These are phyloP conservation scores for Zaprionus inermis DNA, from an alignment of 1,140 invertebrate species.

Conservation along the genomic window DNA sequence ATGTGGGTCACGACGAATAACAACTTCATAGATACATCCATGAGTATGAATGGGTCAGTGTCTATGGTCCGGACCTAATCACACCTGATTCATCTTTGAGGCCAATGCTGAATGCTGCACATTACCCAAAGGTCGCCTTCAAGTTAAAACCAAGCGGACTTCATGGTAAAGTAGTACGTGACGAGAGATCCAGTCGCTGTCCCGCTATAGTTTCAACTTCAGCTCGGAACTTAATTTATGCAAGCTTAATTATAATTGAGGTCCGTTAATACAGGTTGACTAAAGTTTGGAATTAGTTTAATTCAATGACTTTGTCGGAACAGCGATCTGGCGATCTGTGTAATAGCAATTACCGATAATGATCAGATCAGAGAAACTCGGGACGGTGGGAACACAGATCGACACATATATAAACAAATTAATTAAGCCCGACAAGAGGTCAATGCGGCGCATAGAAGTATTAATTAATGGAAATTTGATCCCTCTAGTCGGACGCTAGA, in stretches of 20 bases:
- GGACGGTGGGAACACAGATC: background rate
- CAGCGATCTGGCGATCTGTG: constrained; percentile 22
- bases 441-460: background rate
- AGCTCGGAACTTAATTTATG: constrained; percentile 73
- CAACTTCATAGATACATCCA: constrained; percentile 1
- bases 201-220: constrained; percentile 9
- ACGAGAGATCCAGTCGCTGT: constrained; percentile 46
- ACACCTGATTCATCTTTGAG: constrained; percentile 51
- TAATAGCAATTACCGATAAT: constrained; percentile 41
- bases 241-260: constrained; percentile 72
- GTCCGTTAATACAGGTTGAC: constrained; percentile 57
- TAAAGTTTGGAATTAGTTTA: constrained; percentile 57
- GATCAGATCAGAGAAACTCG: background rate
- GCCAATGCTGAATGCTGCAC: constrained; percentile 33
- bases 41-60: constrained; percentile 6
- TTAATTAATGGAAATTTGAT: constrained; percentile 1
- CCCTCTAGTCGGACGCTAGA: background rate
- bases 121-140: constrained; percentile 41
- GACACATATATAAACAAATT: constrained; percentile 13
- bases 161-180: constrained; percentile 77
- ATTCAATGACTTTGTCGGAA: constrained; percentile 57
- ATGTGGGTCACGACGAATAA: constrained; percentile 20
- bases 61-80: constrained; percentile 28
- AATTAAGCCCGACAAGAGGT: constrained; percentile 17
- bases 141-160: constrained; percentile 34